Conservation (phyloP, 2,888 invertebrate species). For the Choreutis nemorana region DNA sequence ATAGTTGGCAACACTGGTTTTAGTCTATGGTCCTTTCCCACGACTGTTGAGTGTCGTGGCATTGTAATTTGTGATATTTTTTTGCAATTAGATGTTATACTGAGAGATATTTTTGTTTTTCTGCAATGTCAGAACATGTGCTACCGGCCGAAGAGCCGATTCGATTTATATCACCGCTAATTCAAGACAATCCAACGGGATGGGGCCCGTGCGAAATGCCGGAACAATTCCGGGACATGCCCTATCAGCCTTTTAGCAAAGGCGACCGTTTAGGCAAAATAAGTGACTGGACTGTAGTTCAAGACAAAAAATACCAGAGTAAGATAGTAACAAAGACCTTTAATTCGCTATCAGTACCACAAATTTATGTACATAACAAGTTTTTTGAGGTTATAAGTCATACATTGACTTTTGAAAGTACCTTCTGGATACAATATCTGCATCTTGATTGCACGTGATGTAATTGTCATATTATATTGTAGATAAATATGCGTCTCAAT, state of each 20-base stretch:
- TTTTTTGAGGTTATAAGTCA: conserved; percentile 10
- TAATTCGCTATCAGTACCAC: background rate
- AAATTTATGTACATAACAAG: background rate
- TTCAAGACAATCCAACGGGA: conserved; percentile 87
- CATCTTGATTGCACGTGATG: background rate
- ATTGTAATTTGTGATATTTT: background rate
- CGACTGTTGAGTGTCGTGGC: background rate
- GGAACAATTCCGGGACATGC: conserved; percentile 94
- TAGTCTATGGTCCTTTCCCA: background rate
- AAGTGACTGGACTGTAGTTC: conserved; percentile 97
- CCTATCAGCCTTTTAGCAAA: conserved; percentile 99
- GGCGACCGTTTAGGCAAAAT: conserved; percentile 98
- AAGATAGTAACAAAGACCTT: conserved; percentile 34
- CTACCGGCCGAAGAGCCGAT: conserved; percentile 67
- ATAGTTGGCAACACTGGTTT: no score
- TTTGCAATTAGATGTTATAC: no score
- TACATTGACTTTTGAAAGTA: background rate
- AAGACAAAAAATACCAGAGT: conserved; percentile 94
- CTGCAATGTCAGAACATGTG: conserved; percentile 56
- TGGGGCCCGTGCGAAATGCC: conserved; percentile 98
- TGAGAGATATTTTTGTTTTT: conserved; percentile 9
- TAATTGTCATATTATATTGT: conserved; percentile 4
- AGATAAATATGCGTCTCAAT: conserved; percentile 92
- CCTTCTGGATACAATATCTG: background rate
- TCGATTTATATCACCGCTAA: conserved; percentile 75